Base-by-base conservation (phyloP, 1,140 invertebrate genomes). In the Hestina assimilis region DNA sequence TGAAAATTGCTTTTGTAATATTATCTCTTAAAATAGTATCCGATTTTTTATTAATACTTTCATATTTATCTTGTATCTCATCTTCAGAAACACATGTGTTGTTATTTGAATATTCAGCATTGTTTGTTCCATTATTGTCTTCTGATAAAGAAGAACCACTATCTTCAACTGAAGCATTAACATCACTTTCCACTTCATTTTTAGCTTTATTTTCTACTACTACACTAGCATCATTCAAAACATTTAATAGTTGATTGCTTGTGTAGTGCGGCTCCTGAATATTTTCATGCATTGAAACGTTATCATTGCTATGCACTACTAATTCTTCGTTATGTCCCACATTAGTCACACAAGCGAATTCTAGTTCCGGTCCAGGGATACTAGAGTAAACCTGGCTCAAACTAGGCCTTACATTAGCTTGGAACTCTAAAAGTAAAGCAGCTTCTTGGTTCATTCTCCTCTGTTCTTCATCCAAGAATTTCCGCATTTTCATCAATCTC, bases 401-500 rank as follows among this genome's bases (percentile, higher is more conserved):
- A 68, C 76, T 86, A 2, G 87, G 85, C 24, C 84, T 77, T 1
- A 89, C 79, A 53, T 89, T 89, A 2, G 86, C 79, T 63, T 89
- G 81, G 55, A 89, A 89, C 57, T 89, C 89, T 35, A 89, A 48
- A 19, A 87, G 56, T 45, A 89, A 76, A 2, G 86, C 85, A 17
- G 87, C 88, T 56, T 85, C 80, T 72, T 91, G 88, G 56, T 90
- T 82, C 74, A 89, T 89, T 59, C 90, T 79, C 35, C 85, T 87
- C 60, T 91, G 90, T 52, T 91, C 83, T 67, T 90, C 90, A 8
- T 91, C 91, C 61, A 93, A 80, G 57, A 91, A 89, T 55, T 91
- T 92, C 3, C 92, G 77, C 61, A 92, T 90, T 79, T 92, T 92
- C 88, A 92, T 92, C 12, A 92, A 67, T 60, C 89, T 87, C 52